phyloP scores from a whole-genome alignment of 2,888 invertebrate species.

The Aproaerema taeniolella region DNA sequence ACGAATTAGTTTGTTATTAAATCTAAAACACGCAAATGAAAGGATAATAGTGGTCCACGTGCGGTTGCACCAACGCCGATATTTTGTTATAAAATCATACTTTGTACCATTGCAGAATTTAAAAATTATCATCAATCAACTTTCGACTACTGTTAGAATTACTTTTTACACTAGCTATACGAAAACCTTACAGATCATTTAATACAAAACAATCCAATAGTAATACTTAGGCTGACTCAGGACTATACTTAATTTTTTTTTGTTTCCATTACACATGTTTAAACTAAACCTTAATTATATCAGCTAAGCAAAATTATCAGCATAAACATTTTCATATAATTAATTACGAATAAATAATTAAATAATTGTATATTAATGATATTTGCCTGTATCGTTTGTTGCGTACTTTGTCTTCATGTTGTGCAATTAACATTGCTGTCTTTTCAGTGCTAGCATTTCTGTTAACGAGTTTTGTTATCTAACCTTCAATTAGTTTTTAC shows the following conservation, averaged over 20 bases:
- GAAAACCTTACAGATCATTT: conserved; percentile 4
- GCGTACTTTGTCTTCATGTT: conserved; percentile 50
- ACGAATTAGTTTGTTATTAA: too few relatives aligned
- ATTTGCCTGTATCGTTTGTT: conserved; percentile 50
- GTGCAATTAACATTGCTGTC: conserved; percentile 43
- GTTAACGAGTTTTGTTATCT: neutral
- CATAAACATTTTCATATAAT: conserved; percentile 34
- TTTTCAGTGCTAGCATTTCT: conserved; percentile 35
- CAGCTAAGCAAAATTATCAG: conserved; percentile 48
- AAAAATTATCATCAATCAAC: neutral
- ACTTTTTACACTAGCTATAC: conserved; percentile 1
- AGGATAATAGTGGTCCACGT: too few relatives aligned
- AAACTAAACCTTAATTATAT: conserved; percentile 53
- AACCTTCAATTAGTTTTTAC: neutral
- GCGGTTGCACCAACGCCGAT: neutral
- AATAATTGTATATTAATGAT: conserved; percentile 27
- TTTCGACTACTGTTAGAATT: conserved; percentile 5
- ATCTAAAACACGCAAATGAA: too few relatives aligned
- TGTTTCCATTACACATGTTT: conserved; percentile 30
- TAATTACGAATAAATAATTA: conserved; percentile 27
- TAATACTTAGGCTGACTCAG: conserved; percentile 64
- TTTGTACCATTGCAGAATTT: neutral
- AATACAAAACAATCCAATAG: conserved; percentile 34
- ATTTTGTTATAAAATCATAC: neutral
- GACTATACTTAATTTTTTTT: conserved; percentile 34